phyloP scores from a whole-genome alignment of 2,113 vertebrate species.

The Mormoops blainvillei region DNA sequence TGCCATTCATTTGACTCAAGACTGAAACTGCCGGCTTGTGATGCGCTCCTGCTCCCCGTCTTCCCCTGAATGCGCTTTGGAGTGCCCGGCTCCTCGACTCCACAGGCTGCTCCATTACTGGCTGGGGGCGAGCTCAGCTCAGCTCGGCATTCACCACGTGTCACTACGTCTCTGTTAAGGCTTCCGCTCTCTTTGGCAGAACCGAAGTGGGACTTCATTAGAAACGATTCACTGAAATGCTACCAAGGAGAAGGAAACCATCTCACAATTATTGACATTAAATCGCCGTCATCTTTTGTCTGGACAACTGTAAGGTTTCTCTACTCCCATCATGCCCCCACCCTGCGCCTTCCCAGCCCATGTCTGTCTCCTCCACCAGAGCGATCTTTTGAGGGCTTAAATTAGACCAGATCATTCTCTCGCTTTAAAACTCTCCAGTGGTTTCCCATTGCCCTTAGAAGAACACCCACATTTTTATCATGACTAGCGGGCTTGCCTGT shows the following conservation, averaged over 20 bases:
- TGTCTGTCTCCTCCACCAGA: background rate
- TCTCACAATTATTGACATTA: background rate
- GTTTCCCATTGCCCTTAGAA: background rate
- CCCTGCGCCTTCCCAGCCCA: rapidly evolving
- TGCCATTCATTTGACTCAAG: background rate
- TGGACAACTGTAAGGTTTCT: background rate
- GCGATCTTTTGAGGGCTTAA: background rate
- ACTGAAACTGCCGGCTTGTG: too few relatives aligned
- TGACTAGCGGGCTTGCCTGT: background rate
- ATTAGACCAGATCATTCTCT: background rate
- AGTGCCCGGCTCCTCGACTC: background rate
- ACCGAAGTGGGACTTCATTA: background rate
- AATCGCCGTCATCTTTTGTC: background rate
- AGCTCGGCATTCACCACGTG: background rate
- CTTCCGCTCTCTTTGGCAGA: background rate
- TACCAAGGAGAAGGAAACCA: background rate
- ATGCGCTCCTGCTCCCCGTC: background rate
- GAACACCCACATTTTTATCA: background rate
- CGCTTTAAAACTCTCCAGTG: background rate
- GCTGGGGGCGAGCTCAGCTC: background rate
- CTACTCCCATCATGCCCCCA: background rate
- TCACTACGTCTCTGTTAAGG: background rate
- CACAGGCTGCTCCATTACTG: background rate
- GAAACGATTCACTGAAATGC: background rate
- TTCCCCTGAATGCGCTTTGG: background rate